Base-by-base conservation (phyloP, 2,113 vertebrate species). In the Neodon shergylaensis region DNA sequence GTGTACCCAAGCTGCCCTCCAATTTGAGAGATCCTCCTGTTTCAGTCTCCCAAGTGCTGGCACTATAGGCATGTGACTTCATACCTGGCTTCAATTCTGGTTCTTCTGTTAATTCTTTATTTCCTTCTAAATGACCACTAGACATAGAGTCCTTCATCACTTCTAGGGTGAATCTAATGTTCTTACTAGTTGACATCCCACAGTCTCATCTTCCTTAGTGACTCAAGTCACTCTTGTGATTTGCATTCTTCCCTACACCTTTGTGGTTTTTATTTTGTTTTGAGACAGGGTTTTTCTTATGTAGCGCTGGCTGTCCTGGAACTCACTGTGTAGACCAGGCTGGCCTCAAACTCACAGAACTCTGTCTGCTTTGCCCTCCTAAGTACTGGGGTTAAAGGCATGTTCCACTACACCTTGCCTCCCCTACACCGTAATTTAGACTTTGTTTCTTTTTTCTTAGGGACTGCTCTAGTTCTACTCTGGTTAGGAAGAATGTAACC, bases 221-320 rank as follows among this genome's bases (percentile, higher is more conserved):
- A 83, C 21, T n/a, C 14, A 74, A 68, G 33, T 63, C 33, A 19
- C 12, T 47, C 70, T 84, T 86, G 12, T n/a, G 17, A 22, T 92
- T 87, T 92, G 21, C 85, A 61, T 95, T 95, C 47, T 96, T 85
- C n/a, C 28, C 54, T 76, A 47, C 26, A 19, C 65, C 44, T 68
- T 49, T 39, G 24, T 73, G 39, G 33, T 49, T 84, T 42, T 63
- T 31, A 42, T 28, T 13, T 61, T 42, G 22, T 66, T 66, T 83
- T 63, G n/a, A 63, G 81, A 31, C 13, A 63, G n/a, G 5, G 6
- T 42, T 83, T 82, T 9, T 42, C 22, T 11, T 42, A 1, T 63
- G n/a, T 83, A 42, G 58, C 17, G 17, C 54, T 58, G 54, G 54
- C 54, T 58, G 54, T 63, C 24, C 28, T 85, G 26, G 28, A 85